A percentile compares a stretch with the other conserved stretches of the same genome.
These are phyloP conservation scores for Myotis daubentonii DNA, from an alignment of 2,797 vertebrate genomes.

Conservation along the genomic window DNA sequence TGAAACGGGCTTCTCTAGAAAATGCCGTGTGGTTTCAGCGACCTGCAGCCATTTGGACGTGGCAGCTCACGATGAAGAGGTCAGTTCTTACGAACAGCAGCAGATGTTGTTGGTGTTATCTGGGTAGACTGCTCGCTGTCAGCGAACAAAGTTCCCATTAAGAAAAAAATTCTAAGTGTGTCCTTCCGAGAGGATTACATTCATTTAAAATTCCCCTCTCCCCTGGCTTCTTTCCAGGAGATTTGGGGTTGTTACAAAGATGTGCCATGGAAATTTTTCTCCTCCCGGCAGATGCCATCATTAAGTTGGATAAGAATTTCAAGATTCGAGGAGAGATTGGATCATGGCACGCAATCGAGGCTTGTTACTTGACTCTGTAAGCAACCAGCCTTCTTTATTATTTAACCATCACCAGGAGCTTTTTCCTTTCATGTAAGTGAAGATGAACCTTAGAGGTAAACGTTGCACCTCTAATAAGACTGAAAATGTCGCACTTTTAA, in stretches of 20 bases:
- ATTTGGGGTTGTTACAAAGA: slow-evolving; percentile 69
- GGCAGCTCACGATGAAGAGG: slow-evolving; percentile 80
- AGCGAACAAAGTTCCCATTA: slow-evolving; percentile 82
- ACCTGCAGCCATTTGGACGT: slow-evolving; percentile 75
- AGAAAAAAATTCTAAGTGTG: slow-evolving; percentile 76
- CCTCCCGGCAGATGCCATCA: slow-evolving; percentile 63
- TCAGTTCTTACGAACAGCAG: slow-evolving; percentile 77
- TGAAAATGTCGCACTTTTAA: slow-evolving; percentile 53
- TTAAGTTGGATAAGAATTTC: slow-evolving; percentile 53
- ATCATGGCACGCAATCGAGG: slow-evolving; percentile 40
- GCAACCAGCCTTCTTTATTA: slow-evolving; percentile 78
- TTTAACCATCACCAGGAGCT: slow-evolving; percentile 73
- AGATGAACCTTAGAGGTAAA: slow-evolving; percentile 71
- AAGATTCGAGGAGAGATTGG: slow-evolving; percentile 65
- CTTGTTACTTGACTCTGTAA: slow-evolving; percentile 78
- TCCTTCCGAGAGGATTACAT: slow-evolving; percentile 74
- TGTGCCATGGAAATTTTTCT: slow-evolving; percentile 61
- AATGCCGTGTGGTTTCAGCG: slow-evolving; percentile 68
- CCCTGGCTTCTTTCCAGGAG: slow-evolving; percentile 70
- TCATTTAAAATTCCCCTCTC: slow-evolving; percentile 75
- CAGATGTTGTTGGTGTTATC: slow-evolving; percentile 78
- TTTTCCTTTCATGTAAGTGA: slow-evolving; percentile 70
- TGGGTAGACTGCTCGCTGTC: slow-evolving; percentile 65
- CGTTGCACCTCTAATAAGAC: slow-evolving; percentile 41
- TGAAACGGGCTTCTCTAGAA: slow-evolving; percentile 70